These are phyloP conservation scores for Trachemys scripta DNA, from an alignment of 2,113 vertebrate species.

Conservation along the genomic window DNA sequence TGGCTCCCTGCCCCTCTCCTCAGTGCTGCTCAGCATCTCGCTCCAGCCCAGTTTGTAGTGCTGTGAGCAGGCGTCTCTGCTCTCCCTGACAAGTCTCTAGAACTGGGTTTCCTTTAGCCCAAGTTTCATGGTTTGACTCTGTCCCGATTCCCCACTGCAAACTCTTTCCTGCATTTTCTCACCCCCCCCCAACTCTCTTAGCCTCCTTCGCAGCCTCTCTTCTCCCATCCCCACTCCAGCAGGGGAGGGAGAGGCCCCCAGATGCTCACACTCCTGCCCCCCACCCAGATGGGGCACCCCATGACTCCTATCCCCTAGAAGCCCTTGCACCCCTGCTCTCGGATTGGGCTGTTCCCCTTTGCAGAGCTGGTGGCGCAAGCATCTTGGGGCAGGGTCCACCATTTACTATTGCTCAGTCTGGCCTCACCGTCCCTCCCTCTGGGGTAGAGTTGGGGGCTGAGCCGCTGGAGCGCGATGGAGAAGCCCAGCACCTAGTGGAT, in stretches of 20 bases:
- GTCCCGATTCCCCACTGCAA: background rate
- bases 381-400: background rate
- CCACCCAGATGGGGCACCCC: accelerated
- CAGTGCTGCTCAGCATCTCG: background rate
- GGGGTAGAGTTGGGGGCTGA: background rate
- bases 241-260: background rate
- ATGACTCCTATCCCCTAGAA: background rate
- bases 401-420: background rate
- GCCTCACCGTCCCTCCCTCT: background rate
- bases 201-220: background rate
- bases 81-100: background rate
- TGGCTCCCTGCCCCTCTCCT: background rate
- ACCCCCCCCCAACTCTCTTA: background rate
- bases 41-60: background rate
- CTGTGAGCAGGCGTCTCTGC: background rate
- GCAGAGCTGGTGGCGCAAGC: background rate
- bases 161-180: background rate
- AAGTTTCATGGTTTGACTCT: background rate
- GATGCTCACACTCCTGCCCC: background rate
- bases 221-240: background rate
- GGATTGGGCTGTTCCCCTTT: background rate
- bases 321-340: background rate
- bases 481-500: too few relatives aligned
- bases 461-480: background rate
- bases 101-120: background rate